Evolutionary conservation across 2,888 invertebrate species (phyloP).

Genomic region (Colostygia pectinataria): DNA sequence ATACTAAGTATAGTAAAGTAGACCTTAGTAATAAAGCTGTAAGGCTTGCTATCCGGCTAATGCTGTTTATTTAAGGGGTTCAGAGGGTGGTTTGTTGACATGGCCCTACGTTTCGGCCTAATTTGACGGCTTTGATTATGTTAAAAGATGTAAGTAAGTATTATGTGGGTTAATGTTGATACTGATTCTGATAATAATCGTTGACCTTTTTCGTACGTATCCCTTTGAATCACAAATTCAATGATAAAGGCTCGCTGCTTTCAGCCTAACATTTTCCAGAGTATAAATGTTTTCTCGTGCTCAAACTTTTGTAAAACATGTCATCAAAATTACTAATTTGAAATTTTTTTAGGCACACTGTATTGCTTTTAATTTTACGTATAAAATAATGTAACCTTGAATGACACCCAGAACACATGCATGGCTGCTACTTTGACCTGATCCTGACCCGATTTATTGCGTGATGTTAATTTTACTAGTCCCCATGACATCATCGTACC

Average conservation of each 20-base stretch:
- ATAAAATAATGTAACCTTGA: conserved; percentile 22
- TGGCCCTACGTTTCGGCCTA: conserved; percentile 46
- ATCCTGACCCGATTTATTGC: conserved; percentile 36
- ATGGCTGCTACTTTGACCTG: conserved; percentile 26
- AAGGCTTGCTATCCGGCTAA: conserved; percentile 38
- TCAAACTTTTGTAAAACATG: not conserved
- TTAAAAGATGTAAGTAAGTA: conserved; percentile 41
- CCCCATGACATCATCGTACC: conserved; percentile 31
- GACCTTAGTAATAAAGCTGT: conserved; percentile 40
- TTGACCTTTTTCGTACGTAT: conserved; percentile 5
- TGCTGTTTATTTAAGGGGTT: conserved; percentile 43
- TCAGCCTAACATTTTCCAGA: too few relatives aligned
- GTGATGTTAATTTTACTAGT: conserved; percentile 30
- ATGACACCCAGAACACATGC: conserved; percentile 17
- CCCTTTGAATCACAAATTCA: not conserved
- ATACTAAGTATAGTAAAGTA: conserved; percentile 45
- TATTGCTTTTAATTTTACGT: not conserved
- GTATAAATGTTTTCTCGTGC: too few relatives aligned
- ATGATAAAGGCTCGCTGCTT: too few relatives aligned
- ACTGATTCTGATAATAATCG: conserved; percentile 11
- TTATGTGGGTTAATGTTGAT: conserved; percentile 25
- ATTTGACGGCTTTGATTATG: conserved; percentile 54
- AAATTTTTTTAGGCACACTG: too few relatives aligned
- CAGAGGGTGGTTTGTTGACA: conserved; percentile 57
- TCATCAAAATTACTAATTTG: not conserved